phyloP scores from a whole-genome alignment of 2,113 vertebrate genomes.

The Pycnonotus jocosus region DNA sequence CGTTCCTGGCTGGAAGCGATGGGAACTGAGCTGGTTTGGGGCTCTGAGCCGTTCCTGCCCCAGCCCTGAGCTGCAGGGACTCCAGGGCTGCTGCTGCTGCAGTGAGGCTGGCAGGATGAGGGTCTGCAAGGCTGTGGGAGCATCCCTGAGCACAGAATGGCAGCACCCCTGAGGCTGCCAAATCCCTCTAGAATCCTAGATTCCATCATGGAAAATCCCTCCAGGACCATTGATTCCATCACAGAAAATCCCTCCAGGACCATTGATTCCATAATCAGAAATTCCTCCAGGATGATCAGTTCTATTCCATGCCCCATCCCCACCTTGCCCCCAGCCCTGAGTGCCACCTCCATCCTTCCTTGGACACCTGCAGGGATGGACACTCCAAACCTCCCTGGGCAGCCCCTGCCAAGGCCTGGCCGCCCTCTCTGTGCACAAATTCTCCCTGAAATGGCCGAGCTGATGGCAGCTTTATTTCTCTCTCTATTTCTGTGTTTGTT shows the following conservation, averaged over 20 bases:
- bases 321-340: background rate
- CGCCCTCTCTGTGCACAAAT: background rate
- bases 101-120: no score
- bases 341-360: background rate
- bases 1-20: background rate
- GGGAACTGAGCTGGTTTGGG: background rate
- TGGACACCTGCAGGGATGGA: background rate
- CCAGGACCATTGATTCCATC: no score
- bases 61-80: fast-evolving
- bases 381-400: background rate
- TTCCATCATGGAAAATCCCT: background rate
- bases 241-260: no score
- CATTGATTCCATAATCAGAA: no score
- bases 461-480: background rate
- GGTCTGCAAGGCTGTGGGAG: background rate
- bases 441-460: no score
- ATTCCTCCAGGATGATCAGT: no score
- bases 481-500: background rate
- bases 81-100: background rate
- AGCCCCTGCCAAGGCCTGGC: background rate
- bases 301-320: background rate
- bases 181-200: background rate
- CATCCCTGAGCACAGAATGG: background rate
- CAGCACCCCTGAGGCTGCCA: background rate
- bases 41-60: background rate